Percentiles rank a stretch among this genome's conserved stretches.
These are phyloP conservation scores for Elysia crispata DNA, from an alignment of 2,888 invertebrate genomes.

Conservation along the genomic window DNA sequence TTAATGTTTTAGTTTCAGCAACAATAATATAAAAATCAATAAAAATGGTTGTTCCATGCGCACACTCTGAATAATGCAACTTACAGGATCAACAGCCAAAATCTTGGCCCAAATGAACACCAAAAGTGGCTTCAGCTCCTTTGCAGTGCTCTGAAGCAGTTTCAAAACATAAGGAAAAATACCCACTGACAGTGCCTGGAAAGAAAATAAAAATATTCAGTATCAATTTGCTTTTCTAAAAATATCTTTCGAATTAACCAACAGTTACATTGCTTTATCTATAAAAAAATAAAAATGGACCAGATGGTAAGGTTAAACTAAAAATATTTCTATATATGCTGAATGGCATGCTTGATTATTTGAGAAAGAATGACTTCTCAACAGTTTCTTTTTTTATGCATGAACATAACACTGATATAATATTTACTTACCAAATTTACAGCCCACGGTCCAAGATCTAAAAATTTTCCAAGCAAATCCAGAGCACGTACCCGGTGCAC, in stretches of 20 bases:
- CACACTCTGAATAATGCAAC: slow-evolving; percentile 71
- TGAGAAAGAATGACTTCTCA: too few relatives aligned
- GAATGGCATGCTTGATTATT: too few relatives aligned
- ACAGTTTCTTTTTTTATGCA: too few relatives aligned
- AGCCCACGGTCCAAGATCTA: slow-evolving; percentile 92
- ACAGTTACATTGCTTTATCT: neutral
- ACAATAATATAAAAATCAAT: neutral
- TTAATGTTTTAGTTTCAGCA: neutral
- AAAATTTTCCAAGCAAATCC: slow-evolving; percentile 92
- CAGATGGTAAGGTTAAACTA: neutral
- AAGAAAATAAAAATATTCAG: slow-evolving; percentile 24
- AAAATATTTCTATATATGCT: too few relatives aligned
- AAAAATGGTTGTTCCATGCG: too few relatives aligned
- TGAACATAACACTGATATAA: too few relatives aligned
- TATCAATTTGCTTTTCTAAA: neutral
- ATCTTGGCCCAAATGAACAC: slow-evolving; percentile 99
- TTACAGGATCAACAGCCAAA: slow-evolving; percentile 94
- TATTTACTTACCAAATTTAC: slow-evolving; percentile 84
- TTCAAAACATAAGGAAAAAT: slow-evolving; percentile 99
- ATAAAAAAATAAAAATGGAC: neutral
- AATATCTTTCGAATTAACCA: neutral
- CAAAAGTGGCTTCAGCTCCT: slow-evolving; percentile 92
- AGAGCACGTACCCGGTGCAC: slow-evolving; percentile 95
- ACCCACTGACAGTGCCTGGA: slow-evolving; percentile 92
- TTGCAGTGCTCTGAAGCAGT: slow-evolving; percentile 94